These are phyloP conservation scores for Gavialis gangeticus DNA, from an alignment of 2,113 vertebrate genomes.

Conservation along the genomic window DNA sequence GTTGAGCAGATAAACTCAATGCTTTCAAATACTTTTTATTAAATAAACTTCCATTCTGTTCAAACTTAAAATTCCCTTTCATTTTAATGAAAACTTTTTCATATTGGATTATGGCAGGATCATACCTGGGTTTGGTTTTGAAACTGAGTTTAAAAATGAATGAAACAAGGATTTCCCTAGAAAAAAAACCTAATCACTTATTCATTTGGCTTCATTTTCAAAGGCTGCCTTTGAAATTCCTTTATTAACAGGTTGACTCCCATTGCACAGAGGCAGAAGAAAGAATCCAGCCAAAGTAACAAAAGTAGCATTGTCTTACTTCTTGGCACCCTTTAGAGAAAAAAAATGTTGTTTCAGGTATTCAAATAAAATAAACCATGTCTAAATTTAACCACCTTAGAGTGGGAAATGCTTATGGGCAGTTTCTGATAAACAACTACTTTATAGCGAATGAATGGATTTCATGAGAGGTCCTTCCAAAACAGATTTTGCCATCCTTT, in stretches of 20 bases:
- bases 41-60: neutral
- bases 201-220: neutral
- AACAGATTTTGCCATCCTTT: neutral
- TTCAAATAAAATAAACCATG: neutral
- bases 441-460: neutral
- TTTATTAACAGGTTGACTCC: neutral
- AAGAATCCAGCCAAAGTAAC: neutral
- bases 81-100: neutral
- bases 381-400: neutral
- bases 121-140: neutral
- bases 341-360: neutral
- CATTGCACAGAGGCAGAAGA: accelerated
- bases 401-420: neutral
- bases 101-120: neutral
- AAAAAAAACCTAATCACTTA: neutral
- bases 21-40: neutral
- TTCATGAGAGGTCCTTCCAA: neutral
- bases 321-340: neutral
- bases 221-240: neutral
- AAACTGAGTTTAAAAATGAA: neutral
- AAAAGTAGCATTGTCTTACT: neutral
- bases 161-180: neutral
- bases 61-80: neutral
- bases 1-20: neutral
- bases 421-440: neutral